A percentile compares a stretch with the other conserved stretches of the same genome.
Evolutionary conservation across 2,113 vertebrate species (phyloP).

Genomic region (Gopherus evgoodei): DNA sequence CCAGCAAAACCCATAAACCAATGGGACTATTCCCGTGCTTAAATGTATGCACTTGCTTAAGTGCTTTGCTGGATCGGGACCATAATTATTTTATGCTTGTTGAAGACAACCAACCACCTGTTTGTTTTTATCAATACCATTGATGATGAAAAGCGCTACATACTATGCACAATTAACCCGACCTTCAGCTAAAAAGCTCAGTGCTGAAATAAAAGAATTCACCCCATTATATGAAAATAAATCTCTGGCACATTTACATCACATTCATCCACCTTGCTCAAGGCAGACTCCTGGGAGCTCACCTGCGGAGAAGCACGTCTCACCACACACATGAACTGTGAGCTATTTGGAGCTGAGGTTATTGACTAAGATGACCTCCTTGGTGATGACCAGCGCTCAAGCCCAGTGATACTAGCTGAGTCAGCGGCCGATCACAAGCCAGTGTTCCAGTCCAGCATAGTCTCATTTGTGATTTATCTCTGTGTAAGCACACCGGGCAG

Average conservation of each 20-base stretch:
- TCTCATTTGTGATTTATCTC: background rate
- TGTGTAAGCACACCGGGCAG: background rate
- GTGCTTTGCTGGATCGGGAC: background rate
- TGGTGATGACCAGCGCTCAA: too few species aligned
- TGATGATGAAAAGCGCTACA: background rate
- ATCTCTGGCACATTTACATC: too few species aligned
- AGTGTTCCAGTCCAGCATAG: background rate
- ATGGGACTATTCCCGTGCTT: fast-evolving
- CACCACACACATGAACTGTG: background rate
- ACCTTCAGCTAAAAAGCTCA: background rate
- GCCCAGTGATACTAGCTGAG: background rate
- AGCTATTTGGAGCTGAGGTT: background rate
- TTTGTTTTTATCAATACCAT: background rate
- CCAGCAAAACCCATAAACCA: background rate
- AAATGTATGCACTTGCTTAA: fast-evolving
- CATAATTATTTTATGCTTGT: background rate
- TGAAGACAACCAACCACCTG: background rate
- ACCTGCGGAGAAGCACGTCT: background rate
- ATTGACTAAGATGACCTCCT: too few species aligned
- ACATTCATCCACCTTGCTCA: too few species aligned
- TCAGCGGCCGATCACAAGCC: too few species aligned
- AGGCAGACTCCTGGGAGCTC: background rate
- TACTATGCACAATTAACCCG: background rate
- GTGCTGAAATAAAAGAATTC: background rate
- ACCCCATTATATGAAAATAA: background rate